phyloP scores from a whole-genome alignment of 2,797 vertebrate genomes.

The Enteromius trimaculatus region DNA sequence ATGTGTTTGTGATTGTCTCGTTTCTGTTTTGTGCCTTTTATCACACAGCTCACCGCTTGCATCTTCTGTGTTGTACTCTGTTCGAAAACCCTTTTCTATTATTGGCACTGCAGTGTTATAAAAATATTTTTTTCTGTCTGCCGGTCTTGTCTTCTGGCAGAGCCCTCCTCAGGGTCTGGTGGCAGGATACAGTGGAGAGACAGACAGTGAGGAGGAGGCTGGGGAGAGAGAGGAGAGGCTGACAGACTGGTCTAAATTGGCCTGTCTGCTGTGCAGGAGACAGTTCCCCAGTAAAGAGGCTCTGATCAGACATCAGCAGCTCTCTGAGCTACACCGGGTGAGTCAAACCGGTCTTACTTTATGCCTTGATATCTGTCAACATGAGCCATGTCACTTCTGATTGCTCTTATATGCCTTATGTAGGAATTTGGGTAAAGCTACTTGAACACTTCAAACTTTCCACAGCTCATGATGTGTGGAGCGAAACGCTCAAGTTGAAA shows the following conservation, averaged over 20 bases:
- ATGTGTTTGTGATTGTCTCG: neutral
- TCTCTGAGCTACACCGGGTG: constrained; percentile 87
- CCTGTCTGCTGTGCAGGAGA: constrained; percentile 89
- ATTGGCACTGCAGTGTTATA: neutral
- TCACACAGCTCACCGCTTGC: neutral
- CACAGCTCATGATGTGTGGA: neutral
- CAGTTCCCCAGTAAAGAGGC: constrained; percentile 94
- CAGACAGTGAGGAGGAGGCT: constrained; percentile 87
- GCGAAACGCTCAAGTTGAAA: too few species aligned
- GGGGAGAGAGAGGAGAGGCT: constrained; percentile 82
- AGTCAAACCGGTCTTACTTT: neutral
- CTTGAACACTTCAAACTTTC: neutral
- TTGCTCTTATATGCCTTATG: neutral
- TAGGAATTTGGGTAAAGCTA: neutral
- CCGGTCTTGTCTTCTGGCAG: constrained; percentile 50
- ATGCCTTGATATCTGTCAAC: neutral
- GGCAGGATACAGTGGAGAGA: constrained; percentile 87
- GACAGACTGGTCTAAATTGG: constrained; percentile 91
- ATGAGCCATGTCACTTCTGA: neutral
- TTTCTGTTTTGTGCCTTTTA: neutral
- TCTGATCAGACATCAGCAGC: constrained; percentile 90
- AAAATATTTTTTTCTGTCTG: neutral
- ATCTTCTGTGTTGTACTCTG: neutral
- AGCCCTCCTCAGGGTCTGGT: constrained; percentile 80
- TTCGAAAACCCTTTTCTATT: neutral